Evolutionary conservation across 2,888 invertebrate genomes (phyloP).

Genomic region (Sminthurides aquaticus): DNA sequence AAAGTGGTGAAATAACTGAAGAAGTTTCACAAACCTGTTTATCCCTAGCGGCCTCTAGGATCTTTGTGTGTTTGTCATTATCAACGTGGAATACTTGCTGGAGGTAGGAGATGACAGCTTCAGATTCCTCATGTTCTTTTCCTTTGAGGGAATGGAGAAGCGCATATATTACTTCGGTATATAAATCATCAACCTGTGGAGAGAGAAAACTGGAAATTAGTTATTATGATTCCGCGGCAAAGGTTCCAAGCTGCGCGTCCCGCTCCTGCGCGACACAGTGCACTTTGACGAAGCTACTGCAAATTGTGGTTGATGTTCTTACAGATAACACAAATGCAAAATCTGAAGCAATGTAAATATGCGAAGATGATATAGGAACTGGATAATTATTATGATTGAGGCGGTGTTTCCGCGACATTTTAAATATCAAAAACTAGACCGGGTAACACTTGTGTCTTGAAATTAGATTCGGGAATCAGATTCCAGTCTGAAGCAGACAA

Average conservation of each 20-base stretch:
- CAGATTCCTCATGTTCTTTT: conserved; percentile 62
- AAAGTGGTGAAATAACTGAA: background rate
- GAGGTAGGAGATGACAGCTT: conserved; percentile 63
- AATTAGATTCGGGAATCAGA: too few relatives aligned
- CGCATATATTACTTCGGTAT: conserved; percentile 73
- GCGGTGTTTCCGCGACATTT: too few relatives aligned
- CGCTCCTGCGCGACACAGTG: too few relatives aligned
- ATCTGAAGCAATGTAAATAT: background rate
- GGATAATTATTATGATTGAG: too few relatives aligned
- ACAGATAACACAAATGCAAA: background rate
- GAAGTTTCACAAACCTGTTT: conserved; percentile 54
- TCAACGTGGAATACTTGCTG: conserved; percentile 75
- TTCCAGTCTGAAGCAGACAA: too few relatives aligned
- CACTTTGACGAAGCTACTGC: too few relatives aligned
- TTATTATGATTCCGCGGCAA: too few relatives aligned
- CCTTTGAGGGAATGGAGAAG: conserved; percentile 76
- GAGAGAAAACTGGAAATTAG: conserved; percentile 10
- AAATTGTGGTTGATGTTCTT: too few relatives aligned
- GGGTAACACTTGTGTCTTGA: too few relatives aligned
- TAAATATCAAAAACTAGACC: too few relatives aligned
- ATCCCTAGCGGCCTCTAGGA: conserved; percentile 62
- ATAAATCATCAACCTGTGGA: conserved; percentile 73
- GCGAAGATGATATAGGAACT: background rate
- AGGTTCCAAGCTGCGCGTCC: too few relatives aligned
- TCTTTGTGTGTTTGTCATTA: conserved; percentile 64